Evolutionary conservation across 2,888 invertebrate species (phyloP).

Genomic region (Cantharis rustica): DNA sequence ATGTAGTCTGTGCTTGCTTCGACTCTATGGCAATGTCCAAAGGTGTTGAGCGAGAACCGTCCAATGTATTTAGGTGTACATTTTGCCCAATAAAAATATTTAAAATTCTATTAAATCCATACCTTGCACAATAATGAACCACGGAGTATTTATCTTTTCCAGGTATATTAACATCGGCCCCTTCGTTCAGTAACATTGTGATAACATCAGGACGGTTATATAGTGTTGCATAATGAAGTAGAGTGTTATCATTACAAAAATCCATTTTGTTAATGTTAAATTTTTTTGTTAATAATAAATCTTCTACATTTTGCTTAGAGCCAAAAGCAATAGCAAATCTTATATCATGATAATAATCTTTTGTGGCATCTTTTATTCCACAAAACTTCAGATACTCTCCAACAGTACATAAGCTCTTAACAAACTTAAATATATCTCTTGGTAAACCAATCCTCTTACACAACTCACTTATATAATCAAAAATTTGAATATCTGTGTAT

Average conservation of each 20-base stretch:
- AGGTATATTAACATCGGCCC: background rate
- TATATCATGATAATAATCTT: background rate
- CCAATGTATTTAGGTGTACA: background rate
- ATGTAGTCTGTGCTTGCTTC: background rate
- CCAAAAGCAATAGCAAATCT: conserved; percentile 1
- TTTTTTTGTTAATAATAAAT: background rate
- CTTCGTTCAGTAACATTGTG: background rate
- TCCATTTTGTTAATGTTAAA: background rate
- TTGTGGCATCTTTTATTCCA: background rate
- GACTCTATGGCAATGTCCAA: background rate
- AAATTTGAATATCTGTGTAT: background rate
- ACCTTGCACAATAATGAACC: background rate
- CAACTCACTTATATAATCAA: background rate
- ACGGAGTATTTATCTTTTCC: background rate
- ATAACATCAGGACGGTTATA: background rate
- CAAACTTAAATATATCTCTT: background rate
- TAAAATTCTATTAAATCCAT: background rate
- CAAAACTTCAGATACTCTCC: background rate
- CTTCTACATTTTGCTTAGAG: background rate
- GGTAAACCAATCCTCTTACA: background rate
- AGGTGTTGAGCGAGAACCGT: background rate
- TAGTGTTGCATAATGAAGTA: conserved; percentile 5
- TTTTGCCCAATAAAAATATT: background rate
- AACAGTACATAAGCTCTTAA: background rate
- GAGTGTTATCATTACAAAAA: background rate